phyloP scores from a whole-genome alignment of 2,888 invertebrate genomes.

The Zaprionus obscuricornis region DNA sequence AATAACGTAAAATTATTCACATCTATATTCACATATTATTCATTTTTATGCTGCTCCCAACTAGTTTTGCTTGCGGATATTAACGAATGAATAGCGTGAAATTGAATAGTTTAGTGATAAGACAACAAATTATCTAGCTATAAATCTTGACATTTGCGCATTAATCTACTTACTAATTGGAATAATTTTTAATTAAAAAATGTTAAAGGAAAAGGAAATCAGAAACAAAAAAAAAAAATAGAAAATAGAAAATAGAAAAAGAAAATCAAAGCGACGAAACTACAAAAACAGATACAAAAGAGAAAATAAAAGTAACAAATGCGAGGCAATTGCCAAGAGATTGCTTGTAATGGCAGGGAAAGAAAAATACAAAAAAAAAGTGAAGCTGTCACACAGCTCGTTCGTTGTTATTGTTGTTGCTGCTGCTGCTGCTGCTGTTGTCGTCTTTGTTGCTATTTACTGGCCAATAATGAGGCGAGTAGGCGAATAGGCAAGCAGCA shows the following conservation, averaged over 20 bases:
- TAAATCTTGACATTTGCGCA: constrained; percentile 35
- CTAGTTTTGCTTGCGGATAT: too few species aligned
- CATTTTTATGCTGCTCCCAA: too few species aligned
- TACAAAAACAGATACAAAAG: constrained; percentile 1
- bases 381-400: neutral
- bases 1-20: too few species aligned
- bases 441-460: constrained; percentile 41
- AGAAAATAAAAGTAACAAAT: constrained; percentile 8
- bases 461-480: constrained; percentile 39
- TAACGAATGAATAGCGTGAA: too few species aligned
- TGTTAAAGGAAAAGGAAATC: neutral
- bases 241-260: neutral
- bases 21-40: too few species aligned
- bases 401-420: constrained; percentile 7
- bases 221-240: neutral
- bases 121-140: too few species aligned
- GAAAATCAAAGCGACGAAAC: neutral
- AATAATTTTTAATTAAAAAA: too few species aligned
- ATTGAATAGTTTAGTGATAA: too few species aligned
- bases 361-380: constrained; percentile 30
- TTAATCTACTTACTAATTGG: neutral
- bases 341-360: constrained; percentile 27
- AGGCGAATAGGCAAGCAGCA: too few species aligned
- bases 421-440: constrained; percentile 13
- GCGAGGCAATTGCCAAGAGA: constrained; percentile 49